phyloP scores from a whole-genome alignment of 2,888 invertebrate genomes.

The Sarcophaga caerulescens region DNA sequence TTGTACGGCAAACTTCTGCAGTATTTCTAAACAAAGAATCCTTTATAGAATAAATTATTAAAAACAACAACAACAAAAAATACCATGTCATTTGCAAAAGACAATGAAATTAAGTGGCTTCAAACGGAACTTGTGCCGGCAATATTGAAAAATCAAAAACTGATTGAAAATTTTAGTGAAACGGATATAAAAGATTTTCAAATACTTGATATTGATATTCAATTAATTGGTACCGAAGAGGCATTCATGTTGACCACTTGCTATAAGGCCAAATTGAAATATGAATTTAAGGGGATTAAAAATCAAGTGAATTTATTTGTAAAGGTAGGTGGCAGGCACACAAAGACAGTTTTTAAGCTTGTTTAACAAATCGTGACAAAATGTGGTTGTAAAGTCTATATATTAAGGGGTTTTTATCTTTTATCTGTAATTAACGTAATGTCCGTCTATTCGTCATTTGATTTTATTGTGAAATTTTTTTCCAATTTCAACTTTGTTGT shows the following conservation, averaged over 20 bases:
- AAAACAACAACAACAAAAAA: slow-evolving; percentile 61
- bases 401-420: background rate
- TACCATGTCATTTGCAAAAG: slow-evolving; percentile 42
- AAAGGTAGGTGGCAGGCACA: slow-evolving; percentile 73
- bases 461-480: no score
- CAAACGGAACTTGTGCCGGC: slow-evolving; percentile 68
- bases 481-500: no score
- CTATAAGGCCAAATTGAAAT: slow-evolving; percentile 73
- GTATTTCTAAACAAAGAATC: background rate
- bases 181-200: slow-evolving; percentile 63
- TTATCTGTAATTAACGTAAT: background rate
- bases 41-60: background rate
- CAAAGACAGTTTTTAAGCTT: no score
- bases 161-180: slow-evolving; percentile 56
- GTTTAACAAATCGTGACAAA: no score
- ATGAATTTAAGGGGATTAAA: slow-evolving; percentile 68
- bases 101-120: slow-evolving; percentile 73
- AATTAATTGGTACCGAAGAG: slow-evolving; percentile 74
- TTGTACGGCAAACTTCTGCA: slow-evolving; percentile 10
- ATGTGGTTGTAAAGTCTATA: no score
- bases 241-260: slow-evolving; percentile 78
- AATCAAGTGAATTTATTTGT: slow-evolving; percentile 71
- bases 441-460: background rate
- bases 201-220: slow-evolving; percentile 70
- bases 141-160: slow-evolving; percentile 69